A percentile compares a stretch with the other conserved stretches of the same genome.
Conservation (phyloP, 2,113 vertebrate genomes). For the Chamaea fasciata region DNA sequence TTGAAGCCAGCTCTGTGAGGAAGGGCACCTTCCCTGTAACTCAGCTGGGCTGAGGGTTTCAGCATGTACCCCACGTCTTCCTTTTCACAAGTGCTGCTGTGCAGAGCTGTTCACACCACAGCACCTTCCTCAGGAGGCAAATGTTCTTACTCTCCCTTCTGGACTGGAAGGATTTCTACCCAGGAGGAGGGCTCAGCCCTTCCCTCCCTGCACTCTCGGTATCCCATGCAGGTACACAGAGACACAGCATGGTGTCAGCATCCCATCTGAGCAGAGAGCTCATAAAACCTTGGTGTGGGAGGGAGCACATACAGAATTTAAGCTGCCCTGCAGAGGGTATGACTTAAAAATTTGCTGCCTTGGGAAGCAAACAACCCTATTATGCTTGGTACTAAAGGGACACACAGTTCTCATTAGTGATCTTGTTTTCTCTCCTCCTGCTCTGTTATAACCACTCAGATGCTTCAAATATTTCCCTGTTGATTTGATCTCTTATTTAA, state of each 20-base stretch:
- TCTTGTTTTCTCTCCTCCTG: constrained; percentile 24
- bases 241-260: rapidly evolving
- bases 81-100: neutral
- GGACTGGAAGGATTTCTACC: neutral
- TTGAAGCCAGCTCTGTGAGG: neutral
- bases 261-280: neutral
- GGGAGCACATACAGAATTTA: neutral
- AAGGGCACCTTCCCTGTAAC: neutral
- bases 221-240: rapidly evolving
- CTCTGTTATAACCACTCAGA: neutral
- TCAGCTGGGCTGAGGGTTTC: neutral
- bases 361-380: neutral
- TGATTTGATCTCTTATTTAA: constrained; percentile 23
- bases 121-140: neutral
- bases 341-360: neutral
- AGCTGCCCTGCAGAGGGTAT: neutral
- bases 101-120: neutral
- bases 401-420: neutral
- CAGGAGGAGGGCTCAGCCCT: neutral
- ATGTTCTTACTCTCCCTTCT: neutral
- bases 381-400: constrained; percentile 31
- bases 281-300: neutral
- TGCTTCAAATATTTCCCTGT: constrained; percentile 6
- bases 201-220: neutral
- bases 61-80: rapidly evolving